Evolutionary conservation across 2,888 invertebrate genomes (phyloP), one percentile per base, ranked within the genome.

Genomic region (Alentia gelatinosa): DNA sequence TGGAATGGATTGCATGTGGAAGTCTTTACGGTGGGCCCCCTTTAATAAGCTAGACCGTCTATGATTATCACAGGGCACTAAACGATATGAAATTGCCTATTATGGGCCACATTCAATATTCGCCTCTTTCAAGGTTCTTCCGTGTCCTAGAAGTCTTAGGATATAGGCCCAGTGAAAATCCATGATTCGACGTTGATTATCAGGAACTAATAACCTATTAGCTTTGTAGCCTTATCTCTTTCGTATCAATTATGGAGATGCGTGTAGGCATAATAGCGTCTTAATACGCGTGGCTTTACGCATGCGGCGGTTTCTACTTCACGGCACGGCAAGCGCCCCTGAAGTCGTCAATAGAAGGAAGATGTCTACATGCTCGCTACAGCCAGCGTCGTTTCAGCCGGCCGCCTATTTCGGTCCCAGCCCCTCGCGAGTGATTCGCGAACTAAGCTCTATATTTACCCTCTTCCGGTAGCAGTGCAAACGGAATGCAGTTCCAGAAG

Each of bases 181-280:
- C 56, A 56, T 19, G 23, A 19, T 56, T 56, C 56, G 56, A 4
- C 68, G 68, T 68, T 26, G 33, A 33, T 30, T 30, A 26, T 30
- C 68, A 12, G 4, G 30, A 30, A 12, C 68, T 68, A 68, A 68
- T 68, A 68, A 68, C 68, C 68, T 68, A 68, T 68, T 68, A 68
- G 68, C 68, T 68, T 68, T 68, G 68, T 68, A 30, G 30, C 68
- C 33, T 26, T 9, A 33, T 30, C 1, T 68, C 68, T 68, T 68
- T 68, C 68, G 30, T 30, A 33, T 68, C 68, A 68, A 68, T 68
- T 68, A 68, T 68, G 68, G 68, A 68, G 68, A 68, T 68, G 68
- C 68, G 26, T 68, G 68, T 12, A 19, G 1, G 26, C 12, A 26
- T 68, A 68, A 68, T 68, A 68, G 30, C 30, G 15, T 68, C 68